These are phyloP conservation scores for Oxyruncus cristatus DNA, from an alignment of 2,113 vertebrate species.

Conservation along the genomic window DNA sequence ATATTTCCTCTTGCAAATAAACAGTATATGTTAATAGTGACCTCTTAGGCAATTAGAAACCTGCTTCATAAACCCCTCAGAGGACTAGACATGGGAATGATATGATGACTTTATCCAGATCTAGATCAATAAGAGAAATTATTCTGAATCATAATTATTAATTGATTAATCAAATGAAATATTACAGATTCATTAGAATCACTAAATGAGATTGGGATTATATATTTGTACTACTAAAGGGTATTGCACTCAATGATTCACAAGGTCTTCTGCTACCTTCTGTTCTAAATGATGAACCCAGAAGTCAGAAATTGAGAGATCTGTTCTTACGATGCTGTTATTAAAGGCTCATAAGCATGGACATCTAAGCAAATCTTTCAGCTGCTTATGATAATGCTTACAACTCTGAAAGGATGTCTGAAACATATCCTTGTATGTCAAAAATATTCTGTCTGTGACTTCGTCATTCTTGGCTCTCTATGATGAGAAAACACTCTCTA, in stretches of 20 bases:
- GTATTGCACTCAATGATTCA: neutral
- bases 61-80: neutral
- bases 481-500: neutral
- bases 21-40: neutral
- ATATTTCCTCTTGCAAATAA: neutral
- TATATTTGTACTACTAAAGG: neutral
- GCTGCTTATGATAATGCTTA: slow-evolving; percentile 18
- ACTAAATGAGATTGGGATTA: neutral
- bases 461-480: slow-evolving; percentile 39
- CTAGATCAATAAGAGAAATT: neutral
- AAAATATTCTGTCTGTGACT: slow-evolving; percentile 40
- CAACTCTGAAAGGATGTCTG: neutral
- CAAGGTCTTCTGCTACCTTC: neutral
- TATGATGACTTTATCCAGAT: neutral
- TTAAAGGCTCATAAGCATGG: neutral
- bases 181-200: neutral
- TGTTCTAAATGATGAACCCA: neutral
- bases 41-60: neutral
- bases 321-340: neutral
- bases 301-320: neutral
- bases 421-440: slow-evolving; percentile 38
- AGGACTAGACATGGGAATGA: neutral
- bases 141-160: neutral
- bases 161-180: neutral
- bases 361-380: slow-evolving; percentile 14